Conservation (phyloP, 2,888 invertebrate species). For the Phasia obesa region DNA sequence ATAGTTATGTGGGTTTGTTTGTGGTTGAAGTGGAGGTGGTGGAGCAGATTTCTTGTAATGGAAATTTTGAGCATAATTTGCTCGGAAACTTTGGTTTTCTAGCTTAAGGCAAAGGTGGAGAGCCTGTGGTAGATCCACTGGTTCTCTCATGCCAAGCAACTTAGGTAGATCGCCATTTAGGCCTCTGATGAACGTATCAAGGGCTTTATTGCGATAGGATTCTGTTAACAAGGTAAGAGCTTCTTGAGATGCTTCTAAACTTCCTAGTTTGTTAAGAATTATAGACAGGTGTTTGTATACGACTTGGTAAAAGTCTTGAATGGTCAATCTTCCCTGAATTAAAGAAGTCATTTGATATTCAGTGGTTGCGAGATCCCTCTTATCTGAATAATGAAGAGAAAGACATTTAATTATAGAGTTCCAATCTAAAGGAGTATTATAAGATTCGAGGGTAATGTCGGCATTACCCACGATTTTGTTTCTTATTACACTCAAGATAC, state of each 20-base stretch:
- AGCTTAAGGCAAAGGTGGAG: slow-evolving; percentile 27
- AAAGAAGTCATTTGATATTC: slow-evolving; percentile 62
- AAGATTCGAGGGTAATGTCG: slow-evolving; percentile 50
- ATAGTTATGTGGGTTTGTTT: neutral
- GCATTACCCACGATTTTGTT: slow-evolving; percentile 37
- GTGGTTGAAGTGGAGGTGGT: neutral
- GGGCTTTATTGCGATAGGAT: slow-evolving; percentile 48
- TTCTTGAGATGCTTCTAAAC: slow-evolving; percentile 61
- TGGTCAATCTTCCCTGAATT: neutral
- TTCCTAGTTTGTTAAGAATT: too few relatives aligned
- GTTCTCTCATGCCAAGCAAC: slow-evolving; percentile 39
- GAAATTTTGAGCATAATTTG: neutral
- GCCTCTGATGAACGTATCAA: slow-evolving; percentile 55
- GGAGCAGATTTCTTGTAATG: too few relatives aligned
- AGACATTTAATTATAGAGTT: slow-evolving; percentile 61
- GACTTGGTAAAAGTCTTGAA: slow-evolving; percentile 9
- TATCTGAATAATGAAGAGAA: neutral
- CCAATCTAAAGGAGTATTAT: slow-evolving; percentile 60
- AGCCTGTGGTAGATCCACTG: slow-evolving; percentile 35
- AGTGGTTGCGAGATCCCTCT: neutral
- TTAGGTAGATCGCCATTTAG: slow-evolving; percentile 38
- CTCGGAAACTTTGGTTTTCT: neutral
- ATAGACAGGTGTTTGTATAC: slow-evolving; percentile 22
- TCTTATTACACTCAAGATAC: slow-evolving; percentile 19
- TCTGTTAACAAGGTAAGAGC: slow-evolving; percentile 29